A percentile compares a stretch with the other conserved stretches of the same genome.
Conservation (phyloP, 2,888 invertebrate species). For the Aleiodes leptofemur region DNA sequence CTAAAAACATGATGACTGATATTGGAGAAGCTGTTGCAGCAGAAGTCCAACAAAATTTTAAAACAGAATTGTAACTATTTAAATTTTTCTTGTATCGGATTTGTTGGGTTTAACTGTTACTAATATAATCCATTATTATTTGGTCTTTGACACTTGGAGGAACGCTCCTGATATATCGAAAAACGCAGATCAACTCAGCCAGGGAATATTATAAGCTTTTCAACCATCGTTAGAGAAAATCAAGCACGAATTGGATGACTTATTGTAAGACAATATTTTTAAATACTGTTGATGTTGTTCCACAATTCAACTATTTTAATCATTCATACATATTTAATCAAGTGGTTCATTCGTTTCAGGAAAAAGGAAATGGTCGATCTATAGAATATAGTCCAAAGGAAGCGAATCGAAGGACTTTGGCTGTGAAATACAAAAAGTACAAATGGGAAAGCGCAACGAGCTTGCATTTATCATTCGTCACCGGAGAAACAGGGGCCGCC, state of each 20-base stretch:
- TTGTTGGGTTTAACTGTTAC: not conserved
- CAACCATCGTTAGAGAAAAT: conserved; percentile 70
- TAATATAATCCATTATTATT: conserved; percentile 2
- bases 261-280: conserved; percentile 68
- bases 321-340: too few species aligned
- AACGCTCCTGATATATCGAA: conserved; percentile 58
- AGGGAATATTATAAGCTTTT: conserved; percentile 70
- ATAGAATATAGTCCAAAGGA: too few species aligned
- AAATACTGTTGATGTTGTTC: too few species aligned
- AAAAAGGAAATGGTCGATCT: too few species aligned
- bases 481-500: too few species aligned
- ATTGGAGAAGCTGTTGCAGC: conserved; percentile 62
- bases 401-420: too few species aligned
- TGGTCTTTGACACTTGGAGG: conserved; percentile 44
- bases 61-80: conserved; percentile 55
- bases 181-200: conserved; percentile 65
- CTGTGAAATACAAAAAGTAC: too few species aligned
- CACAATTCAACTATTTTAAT: too few species aligned
- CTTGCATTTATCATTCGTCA: too few species aligned
- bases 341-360: conserved; percentile 56
- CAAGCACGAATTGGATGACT: conserved; percentile 72
- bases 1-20: conserved; percentile 65
- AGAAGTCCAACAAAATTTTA: conserved; percentile 56
- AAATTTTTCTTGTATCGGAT: not conserved
- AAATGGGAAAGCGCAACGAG: too few species aligned